phyloP scores from a whole-genome alignment of 2,113 vertebrate genomes.

The Blennius ocellaris region DNA sequence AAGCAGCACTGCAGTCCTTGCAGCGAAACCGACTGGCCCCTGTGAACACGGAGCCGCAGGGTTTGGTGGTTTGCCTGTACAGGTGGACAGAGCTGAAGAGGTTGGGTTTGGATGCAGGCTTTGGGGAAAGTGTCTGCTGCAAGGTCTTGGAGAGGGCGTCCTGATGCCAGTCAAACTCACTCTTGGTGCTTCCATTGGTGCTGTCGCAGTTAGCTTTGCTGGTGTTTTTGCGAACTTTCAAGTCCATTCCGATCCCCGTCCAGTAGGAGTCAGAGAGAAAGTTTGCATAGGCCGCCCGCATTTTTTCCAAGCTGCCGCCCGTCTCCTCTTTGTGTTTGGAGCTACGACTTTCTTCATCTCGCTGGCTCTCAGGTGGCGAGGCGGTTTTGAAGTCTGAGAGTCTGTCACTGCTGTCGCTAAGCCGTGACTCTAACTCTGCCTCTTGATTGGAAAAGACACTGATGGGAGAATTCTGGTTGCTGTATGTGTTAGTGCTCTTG shows the following conservation, averaged over 20 bases:
- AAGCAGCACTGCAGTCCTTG: slow-evolving; percentile 96
- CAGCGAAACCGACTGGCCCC: slow-evolving; percentile 97
- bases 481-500: slow-evolving; percentile 89
- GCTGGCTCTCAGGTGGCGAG: slow-evolving; percentile 86
- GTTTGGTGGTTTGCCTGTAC: slow-evolving; percentile 93
- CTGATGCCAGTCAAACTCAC: slow-evolving; percentile 97
- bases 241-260: slow-evolving; percentile 93
- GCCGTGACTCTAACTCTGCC: slow-evolving; percentile 90
- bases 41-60: slow-evolving; percentile 92
- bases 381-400: slow-evolving; percentile 92
- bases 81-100: slow-evolving; percentile 97
- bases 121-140: slow-evolving; percentile 91
- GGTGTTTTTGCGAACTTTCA: slow-evolving; percentile 88
- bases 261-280: slow-evolving; percentile 98
- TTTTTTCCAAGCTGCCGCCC: slow-evolving; percentile 94
- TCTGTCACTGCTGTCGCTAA: slow-evolving; percentile 94
- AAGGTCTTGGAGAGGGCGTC: slow-evolving; percentile 95
- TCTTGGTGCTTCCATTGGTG: slow-evolving; percentile 90
- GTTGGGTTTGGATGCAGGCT: slow-evolving; percentile 91
- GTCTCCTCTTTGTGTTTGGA: slow-evolving; percentile 87
- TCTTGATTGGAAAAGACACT: slow-evolving; percentile 96
- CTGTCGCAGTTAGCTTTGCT: slow-evolving; percentile 92
- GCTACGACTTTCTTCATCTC: slow-evolving; percentile 79
- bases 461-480: slow-evolving; percentile 95
- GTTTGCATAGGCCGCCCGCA: slow-evolving; percentile 98